phyloP scores from a whole-genome alignment of 2,113 vertebrate genomes.

The Phalacrocorax pelagicus region DNA sequence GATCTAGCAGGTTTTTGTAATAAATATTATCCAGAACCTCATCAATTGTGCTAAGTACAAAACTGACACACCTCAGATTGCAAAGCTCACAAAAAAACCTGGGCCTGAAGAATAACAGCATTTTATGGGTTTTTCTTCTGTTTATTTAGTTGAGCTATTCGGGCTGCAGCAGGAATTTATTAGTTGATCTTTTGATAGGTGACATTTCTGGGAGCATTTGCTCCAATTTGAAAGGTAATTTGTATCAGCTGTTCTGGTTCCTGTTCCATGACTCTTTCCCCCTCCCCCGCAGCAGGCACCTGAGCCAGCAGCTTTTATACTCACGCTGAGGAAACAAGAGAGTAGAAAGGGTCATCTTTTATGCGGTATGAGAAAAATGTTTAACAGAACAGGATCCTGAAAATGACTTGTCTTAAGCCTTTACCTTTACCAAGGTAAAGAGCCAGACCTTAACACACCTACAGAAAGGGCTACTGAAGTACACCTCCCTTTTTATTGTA shows the following conservation, averaged over 20 bases:
- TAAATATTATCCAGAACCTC: background rate
- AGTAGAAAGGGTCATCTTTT: conserved; percentile 6
- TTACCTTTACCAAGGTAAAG: background rate
- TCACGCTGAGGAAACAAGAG: background rate
- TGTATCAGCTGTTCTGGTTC: conserved; percentile 44
- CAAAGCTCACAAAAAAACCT: background rate
- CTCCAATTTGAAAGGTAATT: conserved; percentile 55
- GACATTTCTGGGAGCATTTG: conserved; percentile 56
- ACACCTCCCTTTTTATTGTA: background rate
- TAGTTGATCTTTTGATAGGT: conserved; percentile 61
- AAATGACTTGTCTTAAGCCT: background rate
- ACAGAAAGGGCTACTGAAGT: background rate
- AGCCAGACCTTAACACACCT: background rate
- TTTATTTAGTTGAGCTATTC: background rate
- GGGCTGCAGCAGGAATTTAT: conserved; percentile 53
- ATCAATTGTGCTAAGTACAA: background rate
- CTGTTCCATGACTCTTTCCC: conserved; percentile 14
- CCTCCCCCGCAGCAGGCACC: conserved; percentile 30
- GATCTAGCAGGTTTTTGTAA: background rate
- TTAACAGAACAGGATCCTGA: conserved; percentile 3
- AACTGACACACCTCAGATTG: background rate
- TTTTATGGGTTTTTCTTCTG: background rate
- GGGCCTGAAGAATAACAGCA: background rate
- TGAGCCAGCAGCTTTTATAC: background rate
- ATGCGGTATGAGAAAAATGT: conserved; percentile 2